These are phyloP conservation scores for Sminthurinus aureus DNA, from an alignment of 2,888 invertebrate genomes.

Conservation along the genomic window DNA sequence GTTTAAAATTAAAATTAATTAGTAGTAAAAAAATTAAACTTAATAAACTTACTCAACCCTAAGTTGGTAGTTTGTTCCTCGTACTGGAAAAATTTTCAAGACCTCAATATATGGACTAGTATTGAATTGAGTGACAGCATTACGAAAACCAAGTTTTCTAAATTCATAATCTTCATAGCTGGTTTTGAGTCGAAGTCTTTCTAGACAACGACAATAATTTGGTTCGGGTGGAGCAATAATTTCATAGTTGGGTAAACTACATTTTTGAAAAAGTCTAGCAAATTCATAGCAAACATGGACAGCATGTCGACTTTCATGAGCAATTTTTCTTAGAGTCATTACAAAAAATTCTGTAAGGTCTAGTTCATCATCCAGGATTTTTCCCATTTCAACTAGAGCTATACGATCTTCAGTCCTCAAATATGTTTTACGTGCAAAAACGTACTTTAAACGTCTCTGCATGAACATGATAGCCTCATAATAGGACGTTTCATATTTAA, in stretches of 20 bases:
- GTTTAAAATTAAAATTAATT: too few relatives aligned
- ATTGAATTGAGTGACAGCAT: constrained; percentile 8
- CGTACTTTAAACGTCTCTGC: background rate
- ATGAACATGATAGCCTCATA: background rate
- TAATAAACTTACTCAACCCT: background rate
- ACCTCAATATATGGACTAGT: constrained; percentile 18
- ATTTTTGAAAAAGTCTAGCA: constrained; percentile 6
- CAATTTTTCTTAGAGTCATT: constrained; percentile 4
- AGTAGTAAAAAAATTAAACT: too few relatives aligned
- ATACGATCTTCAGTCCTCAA: background rate
- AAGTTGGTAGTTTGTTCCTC: background rate
- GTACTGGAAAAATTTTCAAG: constrained; percentile 2
- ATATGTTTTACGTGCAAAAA: background rate
- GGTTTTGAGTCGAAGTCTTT: background rate
- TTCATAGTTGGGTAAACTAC: constrained; percentile 13
- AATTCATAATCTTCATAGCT: constrained; percentile 15
- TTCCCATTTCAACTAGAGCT: constrained; percentile 18
- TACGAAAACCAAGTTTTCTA: background rate
- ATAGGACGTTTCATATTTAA: constrained; percentile 19
- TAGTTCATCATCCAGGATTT: constrained; percentile 25
- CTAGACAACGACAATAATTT: background rate
- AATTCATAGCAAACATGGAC: constrained; percentile 31
- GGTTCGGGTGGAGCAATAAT: constrained; percentile 9
- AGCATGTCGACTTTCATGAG: constrained; percentile 29
- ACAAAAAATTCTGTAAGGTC: constrained; percentile 32